Conservation (phyloP, 2,888 invertebrate genomes). For the Ichneumon xanthorius region DNA sequence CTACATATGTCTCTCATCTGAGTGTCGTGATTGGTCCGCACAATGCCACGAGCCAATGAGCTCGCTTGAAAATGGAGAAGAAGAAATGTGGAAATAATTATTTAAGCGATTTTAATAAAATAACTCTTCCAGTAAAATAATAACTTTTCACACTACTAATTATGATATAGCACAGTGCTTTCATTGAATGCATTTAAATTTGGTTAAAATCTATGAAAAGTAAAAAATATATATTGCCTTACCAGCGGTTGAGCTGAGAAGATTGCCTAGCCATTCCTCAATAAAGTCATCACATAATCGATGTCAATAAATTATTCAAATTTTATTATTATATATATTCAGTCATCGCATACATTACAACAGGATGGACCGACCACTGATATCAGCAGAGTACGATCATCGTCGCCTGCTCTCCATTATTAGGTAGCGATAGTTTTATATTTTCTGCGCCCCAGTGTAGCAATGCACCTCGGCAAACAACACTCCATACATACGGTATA, state of each 20-base stretch:
- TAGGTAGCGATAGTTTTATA: conserved; percentile 82
- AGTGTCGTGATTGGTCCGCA: neutral
- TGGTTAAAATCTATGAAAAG: neutral
- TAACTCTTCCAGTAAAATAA: neutral
- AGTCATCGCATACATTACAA: conserved; percentile 61
- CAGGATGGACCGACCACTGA: conserved; percentile 64
- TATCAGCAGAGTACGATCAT: conserved; percentile 83
- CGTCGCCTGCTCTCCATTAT: conserved; percentile 81
- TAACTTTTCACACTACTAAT: neutral
- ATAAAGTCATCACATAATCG: neutral
- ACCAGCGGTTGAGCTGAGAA: neutral
- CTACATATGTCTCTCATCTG: neutral
- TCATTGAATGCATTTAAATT: neutral
- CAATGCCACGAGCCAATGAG: neutral
- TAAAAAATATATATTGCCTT: neutral
- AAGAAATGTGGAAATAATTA: no score
- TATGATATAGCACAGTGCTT: neutral
- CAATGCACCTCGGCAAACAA: conserved; percentile 88
- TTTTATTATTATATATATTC: conserved; percentile 63
- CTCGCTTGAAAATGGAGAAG: no score
- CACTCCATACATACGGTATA: conserved; percentile 99
- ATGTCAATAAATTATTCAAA: conserved; percentile 58
- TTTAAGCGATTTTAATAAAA: neutral
- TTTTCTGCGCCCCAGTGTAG: conserved; percentile 83
- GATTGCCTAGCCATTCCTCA: neutral